These are phyloP conservation scores for Pocillopora meandrina DNA, from an alignment of 92 coral and sea anemone species.

Conservation along the genomic window DNA sequence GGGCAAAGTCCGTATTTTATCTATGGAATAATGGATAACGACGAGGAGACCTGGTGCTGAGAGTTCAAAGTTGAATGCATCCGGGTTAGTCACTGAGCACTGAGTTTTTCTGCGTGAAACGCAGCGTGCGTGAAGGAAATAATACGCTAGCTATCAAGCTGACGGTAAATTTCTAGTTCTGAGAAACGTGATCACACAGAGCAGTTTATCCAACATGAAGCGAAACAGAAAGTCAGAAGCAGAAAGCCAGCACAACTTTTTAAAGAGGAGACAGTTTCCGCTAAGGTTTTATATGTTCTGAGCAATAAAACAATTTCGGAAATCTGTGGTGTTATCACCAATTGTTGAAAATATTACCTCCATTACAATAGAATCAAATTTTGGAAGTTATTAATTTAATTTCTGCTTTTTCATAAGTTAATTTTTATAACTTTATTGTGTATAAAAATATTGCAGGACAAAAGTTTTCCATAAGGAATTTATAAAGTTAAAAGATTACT, in stretches of 20 bases:
- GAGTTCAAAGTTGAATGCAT: background rate
- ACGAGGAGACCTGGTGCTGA: slow-evolving; percentile 99
- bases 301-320: too few species aligned
- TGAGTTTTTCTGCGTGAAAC: background rate
- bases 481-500: background rate
- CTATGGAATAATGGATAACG: slow-evolving; percentile 91
- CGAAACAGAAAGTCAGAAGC: too few species aligned
- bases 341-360: background rate
- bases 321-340: background rate
- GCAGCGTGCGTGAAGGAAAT: too few species aligned
- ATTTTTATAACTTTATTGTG: slow-evolving; percentile 18
- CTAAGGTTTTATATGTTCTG: too few species aligned
- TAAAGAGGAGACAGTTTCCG: too few species aligned
- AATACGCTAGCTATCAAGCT: too few species aligned
- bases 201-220: too few species aligned
- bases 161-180: too few species aligned
- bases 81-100: background rate
- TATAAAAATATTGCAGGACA: background rate
- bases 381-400: slow-evolving; percentile 33
- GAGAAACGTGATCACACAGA: too few species aligned
- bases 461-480: background rate
- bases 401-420: slow-evolving; percentile 29
- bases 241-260: too few species aligned
- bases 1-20: slow-evolving; percentile 96
- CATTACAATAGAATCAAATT: slow-evolving; percentile 4